phyloP scores from a whole-genome alignment of 1,140 invertebrate species.

The Charaxes varanes region DNA sequence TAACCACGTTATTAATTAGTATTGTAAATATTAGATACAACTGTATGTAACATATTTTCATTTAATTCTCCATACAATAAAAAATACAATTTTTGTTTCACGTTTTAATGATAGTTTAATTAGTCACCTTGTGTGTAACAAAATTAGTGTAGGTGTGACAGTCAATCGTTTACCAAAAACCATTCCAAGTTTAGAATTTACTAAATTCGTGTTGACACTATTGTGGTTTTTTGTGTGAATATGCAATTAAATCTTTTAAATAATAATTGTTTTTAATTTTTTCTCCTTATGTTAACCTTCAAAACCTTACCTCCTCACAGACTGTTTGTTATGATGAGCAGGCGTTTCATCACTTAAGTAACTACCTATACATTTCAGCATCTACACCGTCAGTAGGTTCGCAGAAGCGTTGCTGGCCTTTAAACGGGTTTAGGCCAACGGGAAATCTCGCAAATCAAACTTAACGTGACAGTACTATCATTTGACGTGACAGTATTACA shows the following conservation, averaged over 20 bases:
- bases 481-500: too few relatives aligned
- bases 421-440: too few relatives aligned
- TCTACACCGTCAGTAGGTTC: too few relatives aligned
- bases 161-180: not conserved
- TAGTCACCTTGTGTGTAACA: not conserved
- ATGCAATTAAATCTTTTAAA: slow-evolving; percentile 9
- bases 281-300: too few relatives aligned
- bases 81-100: slow-evolving; percentile 6
- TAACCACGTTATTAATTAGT: slow-evolving; percentile 1
- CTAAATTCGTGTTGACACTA: slow-evolving; percentile 5
- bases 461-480: too few relatives aligned
- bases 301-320: too few relatives aligned
- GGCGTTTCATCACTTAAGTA: too few relatives aligned
- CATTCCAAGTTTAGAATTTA: slow-evolving; percentile 13
- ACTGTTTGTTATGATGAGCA: too few relatives aligned
- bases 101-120: not conserved
- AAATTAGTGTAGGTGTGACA: slow-evolving; percentile 1
- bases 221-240: slow-evolving; percentile 12
- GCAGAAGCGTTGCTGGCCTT: too few relatives aligned
- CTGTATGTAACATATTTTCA: slow-evolving; percentile 4
- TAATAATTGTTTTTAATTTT: not conserved
- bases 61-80: slow-evolving; percentile 1
- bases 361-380: too few relatives aligned
- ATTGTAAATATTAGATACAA: slow-evolving; percentile 7
- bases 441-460: too few relatives aligned